A percentile compares a stretch with the other conserved stretches of the same genome.
These are phyloP conservation scores for Camponotus pennsylvanicus DNA, from an alignment of 1,140 invertebrate genomes.

Conservation along the genomic window DNA sequence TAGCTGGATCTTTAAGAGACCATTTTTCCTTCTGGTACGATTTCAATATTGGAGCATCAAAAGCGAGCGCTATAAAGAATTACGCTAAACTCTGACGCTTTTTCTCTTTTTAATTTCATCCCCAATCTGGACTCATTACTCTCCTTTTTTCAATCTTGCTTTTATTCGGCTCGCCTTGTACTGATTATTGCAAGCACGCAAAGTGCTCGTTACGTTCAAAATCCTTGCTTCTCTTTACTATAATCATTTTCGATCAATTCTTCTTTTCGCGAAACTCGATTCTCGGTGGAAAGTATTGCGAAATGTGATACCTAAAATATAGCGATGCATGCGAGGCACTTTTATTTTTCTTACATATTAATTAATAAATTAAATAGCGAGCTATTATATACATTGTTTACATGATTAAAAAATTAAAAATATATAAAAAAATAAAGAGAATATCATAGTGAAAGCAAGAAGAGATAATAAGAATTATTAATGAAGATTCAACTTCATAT, in stretches of 20 bases:
- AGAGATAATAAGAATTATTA: not conserved
- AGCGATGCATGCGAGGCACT: no score
- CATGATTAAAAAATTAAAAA: no score
- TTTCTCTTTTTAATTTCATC: conserved; percentile 47
- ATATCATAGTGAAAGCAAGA: no score
- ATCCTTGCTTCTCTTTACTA: conserved; percentile 32
- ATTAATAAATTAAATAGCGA: not conserved
- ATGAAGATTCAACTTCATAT: not conserved
- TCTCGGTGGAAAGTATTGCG: conserved; percentile 8
- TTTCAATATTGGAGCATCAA: conserved; percentile 40
- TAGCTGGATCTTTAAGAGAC: not conserved
- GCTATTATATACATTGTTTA: no score
- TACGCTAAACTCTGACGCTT: conserved; percentile 39
- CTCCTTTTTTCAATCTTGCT: conserved; percentile 20
- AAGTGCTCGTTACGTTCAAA: conserved; percentile 45
- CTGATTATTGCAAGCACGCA: conserved; percentile 62
- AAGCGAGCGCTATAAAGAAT: conserved; percentile 36
- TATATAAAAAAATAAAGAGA: no score
- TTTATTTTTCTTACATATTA: not conserved
- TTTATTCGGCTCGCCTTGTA: not conserved
- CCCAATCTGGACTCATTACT: conserved; percentile 27
- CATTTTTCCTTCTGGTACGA: conserved; percentile 23
- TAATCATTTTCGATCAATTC: conserved; percentile 27
- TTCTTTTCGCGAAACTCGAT: conserved; percentile 14
- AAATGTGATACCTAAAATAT: not conserved